phyloP scores from a whole-genome alignment of 2,888 invertebrate genomes.

The Cephonodes hylas region DNA sequence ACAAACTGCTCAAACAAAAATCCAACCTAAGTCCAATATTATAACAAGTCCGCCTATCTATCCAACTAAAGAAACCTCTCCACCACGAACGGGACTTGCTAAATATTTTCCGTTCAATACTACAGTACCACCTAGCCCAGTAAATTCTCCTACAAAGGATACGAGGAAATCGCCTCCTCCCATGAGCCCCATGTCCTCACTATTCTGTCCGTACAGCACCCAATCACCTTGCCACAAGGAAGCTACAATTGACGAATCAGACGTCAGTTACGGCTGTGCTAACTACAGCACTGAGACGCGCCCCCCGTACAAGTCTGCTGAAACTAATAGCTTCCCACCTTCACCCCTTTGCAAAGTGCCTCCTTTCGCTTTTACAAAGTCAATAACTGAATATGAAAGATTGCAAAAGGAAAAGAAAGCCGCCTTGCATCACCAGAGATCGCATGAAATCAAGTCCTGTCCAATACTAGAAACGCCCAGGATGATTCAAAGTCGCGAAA shows the following conservation, averaged over 20 bases:
- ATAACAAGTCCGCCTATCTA: conserved; percentile 19
- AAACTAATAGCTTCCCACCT: not conserved
- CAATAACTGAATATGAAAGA: conserved; percentile 10
- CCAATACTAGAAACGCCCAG: conserved; percentile 35
- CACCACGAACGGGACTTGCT: conserved; percentile 28
- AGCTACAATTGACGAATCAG: conserved; percentile 5
- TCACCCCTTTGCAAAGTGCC: conserved; percentile 3
- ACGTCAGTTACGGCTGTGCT: not conserved
- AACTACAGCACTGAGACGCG: conserved; percentile 1
- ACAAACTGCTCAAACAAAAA: conserved; percentile 14
- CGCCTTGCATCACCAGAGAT: conserved; percentile 1
- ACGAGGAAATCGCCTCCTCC: conserved; percentile 4
- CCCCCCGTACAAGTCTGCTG: not conserved
- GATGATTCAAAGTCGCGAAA: conserved; percentile 30
- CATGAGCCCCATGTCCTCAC: conserved; percentile 18
- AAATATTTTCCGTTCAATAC: conserved; percentile 45
- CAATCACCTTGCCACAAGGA: conserved; percentile 12
- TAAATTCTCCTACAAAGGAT: conserved; percentile 17
- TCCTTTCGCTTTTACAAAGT: conserved; percentile 16
- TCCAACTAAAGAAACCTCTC: conserved; percentile 6
- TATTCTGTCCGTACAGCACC: conserved; percentile 32
- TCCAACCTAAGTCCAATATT: conserved; percentile 15
- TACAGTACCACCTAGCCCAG: conserved; percentile 16
- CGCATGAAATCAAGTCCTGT: conserved; percentile 15
- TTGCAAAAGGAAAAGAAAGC: conserved; percentile 4